These are phyloP conservation scores for Zingel zingel DNA, from an alignment of 2,113 vertebrate genomes.

Conservation along the genomic window DNA sequence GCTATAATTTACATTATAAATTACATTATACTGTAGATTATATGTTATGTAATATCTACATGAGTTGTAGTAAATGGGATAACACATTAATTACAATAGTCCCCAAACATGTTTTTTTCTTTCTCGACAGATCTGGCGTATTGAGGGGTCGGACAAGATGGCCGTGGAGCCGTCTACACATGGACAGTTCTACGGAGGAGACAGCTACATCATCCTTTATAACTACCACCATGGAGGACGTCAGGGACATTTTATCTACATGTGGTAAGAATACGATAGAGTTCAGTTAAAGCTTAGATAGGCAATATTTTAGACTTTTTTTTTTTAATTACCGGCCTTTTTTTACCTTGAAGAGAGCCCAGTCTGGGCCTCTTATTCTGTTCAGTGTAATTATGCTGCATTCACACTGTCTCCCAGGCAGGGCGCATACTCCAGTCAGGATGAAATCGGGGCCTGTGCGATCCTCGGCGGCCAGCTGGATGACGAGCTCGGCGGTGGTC, in stretches of 20 bases:
- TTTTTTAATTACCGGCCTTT: background rate
- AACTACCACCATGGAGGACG: conserved; percentile 88
- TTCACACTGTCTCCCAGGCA: conserved; percentile 85
- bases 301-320: background rate
- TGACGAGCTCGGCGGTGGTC: conserved; percentile 92
- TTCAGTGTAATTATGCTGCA: background rate
- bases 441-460: conserved; percentile 91
- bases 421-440: conserved; percentile 90
- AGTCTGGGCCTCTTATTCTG: background rate
- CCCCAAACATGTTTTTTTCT: background rate
- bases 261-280: conserved; percentile 87
- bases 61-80: too few species aligned
- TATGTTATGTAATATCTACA: too few species aligned
- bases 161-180: conserved; percentile 86
- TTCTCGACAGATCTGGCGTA: conserved; percentile 92
- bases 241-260: conserved; percentile 96
- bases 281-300: background rate
- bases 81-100: too few species aligned
- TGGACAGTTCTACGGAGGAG: conserved; percentile 96
- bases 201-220: conserved; percentile 97
- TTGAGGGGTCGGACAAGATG: conserved; percentile 91
- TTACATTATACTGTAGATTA: too few species aligned
- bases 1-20: too few species aligned
- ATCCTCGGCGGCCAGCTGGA: conserved; percentile 92
- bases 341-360: background rate